phyloP scores from a whole-genome alignment of 2,888 invertebrate genomes.

The Eledona agricola region DNA sequence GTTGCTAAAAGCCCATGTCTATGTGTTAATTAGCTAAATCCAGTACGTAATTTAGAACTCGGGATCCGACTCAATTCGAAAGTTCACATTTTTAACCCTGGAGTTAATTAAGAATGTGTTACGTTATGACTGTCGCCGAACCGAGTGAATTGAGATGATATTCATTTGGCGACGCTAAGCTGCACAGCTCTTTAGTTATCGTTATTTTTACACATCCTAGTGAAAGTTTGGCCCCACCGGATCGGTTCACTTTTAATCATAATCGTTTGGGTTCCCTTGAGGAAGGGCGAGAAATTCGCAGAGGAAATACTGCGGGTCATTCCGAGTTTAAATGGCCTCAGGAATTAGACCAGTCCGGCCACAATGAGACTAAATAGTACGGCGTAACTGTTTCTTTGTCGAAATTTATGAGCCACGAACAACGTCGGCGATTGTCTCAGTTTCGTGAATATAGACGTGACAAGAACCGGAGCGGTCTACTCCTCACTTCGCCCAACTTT shows the following conservation, averaged over 20 bases:
- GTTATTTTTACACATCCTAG: too few species aligned
- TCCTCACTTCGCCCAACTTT: constrained; percentile 20
- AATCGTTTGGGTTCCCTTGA: constrained; percentile 23
- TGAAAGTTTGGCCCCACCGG: constrained; percentile 2
- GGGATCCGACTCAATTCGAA: constrained; percentile 15
- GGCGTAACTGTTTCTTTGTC: constrained; percentile 40
- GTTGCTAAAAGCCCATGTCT: constrained; percentile 44
- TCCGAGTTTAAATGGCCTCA: constrained; percentile 39
- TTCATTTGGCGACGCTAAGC: too few species aligned
- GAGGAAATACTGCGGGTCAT: constrained; percentile 33
- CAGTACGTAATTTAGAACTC: constrained; percentile 31
- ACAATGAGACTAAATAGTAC: constrained; percentile 40
- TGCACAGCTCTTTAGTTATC: too few species aligned
- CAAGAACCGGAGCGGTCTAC: constrained; percentile 6
- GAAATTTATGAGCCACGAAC: constrained; percentile 39
- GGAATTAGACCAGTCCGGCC: constrained; percentile 41
- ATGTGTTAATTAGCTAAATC: constrained; percentile 46
- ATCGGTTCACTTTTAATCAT: constrained; percentile 16
- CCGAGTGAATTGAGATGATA: too few species aligned
- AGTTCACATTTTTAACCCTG: constrained; percentile 26
- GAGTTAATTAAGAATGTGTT: constrained; percentile 16
- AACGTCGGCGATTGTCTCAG: constrained; percentile 30
- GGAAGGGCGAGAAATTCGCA: constrained; percentile 18
- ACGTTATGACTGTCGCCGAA: too few species aligned
- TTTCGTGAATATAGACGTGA: constrained; percentile 25